Evolutionary conservation across 1,140 invertebrate genomes (phyloP).

Genomic region (Drosophila bifasciata): DNA sequence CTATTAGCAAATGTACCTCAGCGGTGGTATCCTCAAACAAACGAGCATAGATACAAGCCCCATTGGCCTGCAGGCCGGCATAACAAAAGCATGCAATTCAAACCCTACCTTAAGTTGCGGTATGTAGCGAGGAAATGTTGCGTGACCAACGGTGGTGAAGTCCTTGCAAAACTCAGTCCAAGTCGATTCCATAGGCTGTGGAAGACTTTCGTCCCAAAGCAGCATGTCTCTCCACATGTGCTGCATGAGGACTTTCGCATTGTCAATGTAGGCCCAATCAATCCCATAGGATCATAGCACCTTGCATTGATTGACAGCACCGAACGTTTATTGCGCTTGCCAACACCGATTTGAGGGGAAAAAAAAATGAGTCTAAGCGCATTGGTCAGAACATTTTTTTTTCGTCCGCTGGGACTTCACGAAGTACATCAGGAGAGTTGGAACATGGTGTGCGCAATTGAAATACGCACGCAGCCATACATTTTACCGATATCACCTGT

Average conservation of each 20-base stretch:
- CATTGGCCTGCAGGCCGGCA: too few species aligned
- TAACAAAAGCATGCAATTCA: too few species aligned
- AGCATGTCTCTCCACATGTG: background rate
- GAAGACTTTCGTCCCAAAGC: background rate
- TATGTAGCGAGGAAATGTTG: too few species aligned
- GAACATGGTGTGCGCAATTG: slow-evolving; percentile 66
- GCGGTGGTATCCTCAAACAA: too few species aligned
- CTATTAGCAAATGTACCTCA: too few species aligned
- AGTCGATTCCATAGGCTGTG: background rate
- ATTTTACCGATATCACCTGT: slow-evolving; percentile 71
- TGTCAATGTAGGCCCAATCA: background rate
- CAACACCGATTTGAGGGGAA: background rate
- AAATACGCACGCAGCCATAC: slow-evolving; percentile 81
- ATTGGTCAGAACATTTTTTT: slow-evolving; percentile 9
- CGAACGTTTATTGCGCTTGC: background rate
- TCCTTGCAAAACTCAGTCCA: too few species aligned
- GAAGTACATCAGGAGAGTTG: slow-evolving; percentile 43
- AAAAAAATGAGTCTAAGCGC: slow-evolving; percentile 9
- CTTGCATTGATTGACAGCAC: background rate
- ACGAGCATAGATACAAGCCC: too few species aligned
- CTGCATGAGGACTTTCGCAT: slow-evolving; percentile 1
- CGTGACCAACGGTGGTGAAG: too few species aligned
- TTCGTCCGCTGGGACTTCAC: slow-evolving; percentile 33
- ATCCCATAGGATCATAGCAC: background rate
- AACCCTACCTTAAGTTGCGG: too few species aligned